A percentile compares a stretch with the other conserved stretches of the same genome.
Evolutionary conservation across 2,113 vertebrate genomes (phyloP).

Genomic region (Falco punctatus): DNA sequence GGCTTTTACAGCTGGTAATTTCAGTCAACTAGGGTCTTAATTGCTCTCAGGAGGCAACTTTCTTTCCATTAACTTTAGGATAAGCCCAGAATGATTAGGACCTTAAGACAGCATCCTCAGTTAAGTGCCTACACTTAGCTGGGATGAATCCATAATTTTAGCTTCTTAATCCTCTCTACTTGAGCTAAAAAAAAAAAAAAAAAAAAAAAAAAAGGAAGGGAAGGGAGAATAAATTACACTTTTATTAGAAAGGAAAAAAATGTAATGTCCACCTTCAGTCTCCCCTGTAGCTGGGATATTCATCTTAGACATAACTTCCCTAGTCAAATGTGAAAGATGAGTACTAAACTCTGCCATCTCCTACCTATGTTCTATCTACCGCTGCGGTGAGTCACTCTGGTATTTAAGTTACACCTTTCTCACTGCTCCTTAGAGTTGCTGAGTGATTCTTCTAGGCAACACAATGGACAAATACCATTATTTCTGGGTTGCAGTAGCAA

Average conservation of each 20-base stretch:
- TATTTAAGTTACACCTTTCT: background rate
- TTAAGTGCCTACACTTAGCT: background rate
- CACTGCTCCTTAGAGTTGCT: background rate
- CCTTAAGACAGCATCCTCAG: background rate
- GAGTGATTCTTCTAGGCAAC: background rate
- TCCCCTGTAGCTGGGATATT: background rate
- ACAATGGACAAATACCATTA: background rate
- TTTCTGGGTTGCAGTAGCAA: background rate
- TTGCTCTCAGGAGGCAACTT: constrained; percentile 32
- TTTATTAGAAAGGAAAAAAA: background rate
- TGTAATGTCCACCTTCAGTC: background rate
- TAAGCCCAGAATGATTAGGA: constrained; percentile 24
- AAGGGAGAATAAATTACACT: background rate
- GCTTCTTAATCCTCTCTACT: background rate
- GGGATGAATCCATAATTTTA: constrained; percentile 10
- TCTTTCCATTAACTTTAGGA: constrained; percentile 36
- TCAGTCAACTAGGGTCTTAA: constrained; percentile 20
- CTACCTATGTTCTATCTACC: background rate
- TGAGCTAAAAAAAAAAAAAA: background rate
- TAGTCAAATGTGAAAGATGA: background rate
- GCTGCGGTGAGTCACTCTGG: background rate
- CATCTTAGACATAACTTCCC: background rate
- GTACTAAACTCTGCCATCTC: background rate
- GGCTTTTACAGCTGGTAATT: constrained; percentile 27
- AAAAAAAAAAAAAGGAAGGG: background rate